Base-by-base conservation (phyloP, 2,888 invertebrate species). In the Meteorus colon region DNA sequence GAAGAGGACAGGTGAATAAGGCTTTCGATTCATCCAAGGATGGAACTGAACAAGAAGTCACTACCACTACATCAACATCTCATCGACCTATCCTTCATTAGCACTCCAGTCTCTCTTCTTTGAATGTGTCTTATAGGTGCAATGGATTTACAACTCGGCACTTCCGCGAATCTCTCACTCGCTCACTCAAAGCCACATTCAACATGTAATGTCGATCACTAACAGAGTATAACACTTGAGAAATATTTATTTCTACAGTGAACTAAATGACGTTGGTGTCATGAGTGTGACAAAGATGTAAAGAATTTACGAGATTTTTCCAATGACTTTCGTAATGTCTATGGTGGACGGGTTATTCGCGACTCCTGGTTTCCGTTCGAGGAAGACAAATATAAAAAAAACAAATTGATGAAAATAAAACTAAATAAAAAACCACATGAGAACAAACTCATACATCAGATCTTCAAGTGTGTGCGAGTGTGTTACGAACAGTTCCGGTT, bases 11-110 rank as follows among this genome's bases (percentile, higher is more conserved):
- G 85, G 84, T 85, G 86, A 83, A 81, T 81, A 68, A 62, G 74
- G 71, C 71, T 60, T 41, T 70, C 55, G 51, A 73, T 65, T 68
- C 55, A 55, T 19, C 55, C 19, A 55, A 55, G 70, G 75, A 67
- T 71, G 77, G 74, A 82, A 67, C 68, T 59, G 68, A 70, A 73
- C 65, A 79, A 80, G 76, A 80, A 80, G 71, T 68, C 79, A 83
- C 19, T 24, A 55, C 55, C n/a, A 55, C 19, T 24, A 19, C 55
- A 55, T 55, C 19, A 19, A 55, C n/a, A 48, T 48, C 48, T 45
- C 14, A 45, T 45, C 81, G 74, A 81, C 83, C 83, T 82, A 85
- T 85, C 86, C 86, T 88, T 88, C 87, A 87, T 88, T 88, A 88
- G 86, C 87, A 87, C 87, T 88, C 87, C 85, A 75, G 84, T 84